These are phyloP conservation scores for Neostethus bicornis DNA, from an alignment of 2,797 vertebrate species.

Conservation along the genomic window DNA sequence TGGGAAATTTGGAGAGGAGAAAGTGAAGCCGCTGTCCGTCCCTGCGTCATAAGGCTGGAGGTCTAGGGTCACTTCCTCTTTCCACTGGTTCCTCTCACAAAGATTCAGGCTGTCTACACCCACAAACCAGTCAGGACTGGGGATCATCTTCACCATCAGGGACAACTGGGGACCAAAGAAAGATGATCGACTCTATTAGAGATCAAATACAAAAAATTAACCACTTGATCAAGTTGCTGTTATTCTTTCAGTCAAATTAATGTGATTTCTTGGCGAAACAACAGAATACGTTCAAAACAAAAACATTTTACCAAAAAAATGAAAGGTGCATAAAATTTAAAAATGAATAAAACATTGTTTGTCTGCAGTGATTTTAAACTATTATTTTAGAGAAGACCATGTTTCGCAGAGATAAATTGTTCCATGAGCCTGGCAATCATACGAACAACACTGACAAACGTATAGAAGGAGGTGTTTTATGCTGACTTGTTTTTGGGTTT, in stretches of 20 bases:
- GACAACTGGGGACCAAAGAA: conserved; percentile 64
- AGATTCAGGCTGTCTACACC: conserved; percentile 75
- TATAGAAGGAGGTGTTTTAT: too few species aligned
- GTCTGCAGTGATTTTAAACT: background rate
- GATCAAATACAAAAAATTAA: background rate
- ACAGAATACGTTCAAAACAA: too few species aligned
- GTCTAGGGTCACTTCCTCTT: conserved; percentile 79
- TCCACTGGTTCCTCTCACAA: conserved; percentile 77
- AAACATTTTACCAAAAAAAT: background rate
- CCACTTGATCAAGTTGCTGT: background rate
- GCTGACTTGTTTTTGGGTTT: too few species aligned
- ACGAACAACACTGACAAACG: too few species aligned
- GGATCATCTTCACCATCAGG: conserved; percentile 78
- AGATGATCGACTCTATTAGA: background rate
- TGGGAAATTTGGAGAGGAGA: conserved; percentile 81
- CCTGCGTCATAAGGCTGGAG: conserved; percentile 83
- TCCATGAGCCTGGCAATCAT: too few species aligned
- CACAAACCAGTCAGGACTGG: conserved; percentile 81
- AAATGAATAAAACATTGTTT: background rate
- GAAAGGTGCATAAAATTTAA: background rate
- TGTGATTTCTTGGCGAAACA: too few species aligned
- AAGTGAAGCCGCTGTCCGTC: conserved; percentile 85
- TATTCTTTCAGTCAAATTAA: too few species aligned
- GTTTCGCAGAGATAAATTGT: too few species aligned
- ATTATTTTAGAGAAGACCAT: background rate